Conservation (phyloP, 2,888 invertebrate genomes). For the Rhagophthalmus giganteus region DNA sequence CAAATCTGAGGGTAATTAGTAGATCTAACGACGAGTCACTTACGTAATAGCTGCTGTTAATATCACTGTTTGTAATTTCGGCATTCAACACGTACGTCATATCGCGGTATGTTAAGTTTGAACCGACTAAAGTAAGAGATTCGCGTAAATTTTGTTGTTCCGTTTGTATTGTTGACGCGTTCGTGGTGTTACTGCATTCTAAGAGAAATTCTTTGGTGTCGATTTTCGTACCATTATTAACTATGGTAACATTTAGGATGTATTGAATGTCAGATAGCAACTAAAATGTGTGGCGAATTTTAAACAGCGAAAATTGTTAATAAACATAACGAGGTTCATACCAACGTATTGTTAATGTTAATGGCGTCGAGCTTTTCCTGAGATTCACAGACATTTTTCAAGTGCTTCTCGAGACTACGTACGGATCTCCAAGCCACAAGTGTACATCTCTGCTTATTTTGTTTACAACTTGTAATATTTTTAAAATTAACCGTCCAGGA, state of each 20-base stretch:
- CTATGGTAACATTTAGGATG: constrained; percentile 13
- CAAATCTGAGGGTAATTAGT: no score
- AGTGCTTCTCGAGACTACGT: constrained; percentile 17
- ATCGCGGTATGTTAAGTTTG: constrained; percentile 30
- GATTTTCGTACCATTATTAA: neutral
- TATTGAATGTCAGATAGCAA: constrained; percentile 6
- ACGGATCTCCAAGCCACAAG: constrained; percentile 28
- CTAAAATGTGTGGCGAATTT: neutral
- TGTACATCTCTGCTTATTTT: constrained; percentile 22
- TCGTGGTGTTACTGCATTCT: constrained; percentile 7
- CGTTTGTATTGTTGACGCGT: neutral
- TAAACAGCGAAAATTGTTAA: no score
- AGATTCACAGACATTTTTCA: constrained; percentile 13
- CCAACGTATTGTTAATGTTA: constrained; percentile 25
- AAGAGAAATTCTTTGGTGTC: constrained; percentile 11
- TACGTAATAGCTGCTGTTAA: constrained; percentile 26
- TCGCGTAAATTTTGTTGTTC: neutral
- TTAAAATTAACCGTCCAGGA: constrained; percentile 25
- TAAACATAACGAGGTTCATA: constrained; percentile 4
- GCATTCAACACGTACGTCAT: constrained; percentile 27
- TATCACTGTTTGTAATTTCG: constrained; percentile 10
- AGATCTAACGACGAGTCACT: no score
- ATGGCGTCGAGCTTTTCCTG: no score
- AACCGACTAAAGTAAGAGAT: constrained; percentile 11
- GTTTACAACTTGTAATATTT: neutral